A percentile compares a stretch with the other conserved stretches of the same genome.
Evolutionary conservation across 1,140 invertebrate genomes (phyloP).

Genomic region (Arion vulgaris): DNA sequence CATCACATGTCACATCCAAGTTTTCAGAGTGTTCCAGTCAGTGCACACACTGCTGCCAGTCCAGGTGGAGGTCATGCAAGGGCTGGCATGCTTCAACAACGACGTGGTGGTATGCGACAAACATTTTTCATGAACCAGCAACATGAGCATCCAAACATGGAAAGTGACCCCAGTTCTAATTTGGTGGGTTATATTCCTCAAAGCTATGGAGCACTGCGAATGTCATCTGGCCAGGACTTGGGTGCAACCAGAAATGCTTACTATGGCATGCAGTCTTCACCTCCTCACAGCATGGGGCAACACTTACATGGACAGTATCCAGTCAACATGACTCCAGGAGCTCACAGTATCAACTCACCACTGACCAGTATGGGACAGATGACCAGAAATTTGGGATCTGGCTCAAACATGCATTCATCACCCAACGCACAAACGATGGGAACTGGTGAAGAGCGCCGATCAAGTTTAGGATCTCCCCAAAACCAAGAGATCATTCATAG

Average conservation of each 20-base stretch:
- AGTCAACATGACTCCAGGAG: background rate
- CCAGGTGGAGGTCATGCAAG: background rate
- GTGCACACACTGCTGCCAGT: background rate
- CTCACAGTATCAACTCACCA: constrained; percentile 20
- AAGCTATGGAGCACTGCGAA: background rate
- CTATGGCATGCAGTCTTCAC: constrained; percentile 21
- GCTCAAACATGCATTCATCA: constrained; percentile 10
- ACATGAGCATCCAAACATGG: background rate
- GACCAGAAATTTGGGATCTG: constrained; percentile 26
- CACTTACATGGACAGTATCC: constrained; percentile 3
- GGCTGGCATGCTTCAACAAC: background rate
- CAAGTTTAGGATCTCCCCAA: constrained; percentile 18
- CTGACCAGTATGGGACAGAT: constrained; percentile 37
- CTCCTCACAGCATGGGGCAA: constrained; percentile 19
- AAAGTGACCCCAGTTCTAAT: background rate
- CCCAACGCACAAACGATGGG: background rate
- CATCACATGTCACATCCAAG: background rate
- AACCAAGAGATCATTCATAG: background rate
- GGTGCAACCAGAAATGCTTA: background rate
- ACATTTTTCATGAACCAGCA: constrained; percentile 9
- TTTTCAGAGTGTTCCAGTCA: background rate
- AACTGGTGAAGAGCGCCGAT: background rate
- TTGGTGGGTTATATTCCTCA: background rate
- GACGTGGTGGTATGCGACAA: background rate
- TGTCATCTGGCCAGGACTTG: background rate